Conservation (phyloP, 2,113 vertebrate species). For the Thalassarche chlororhynchos region DNA sequence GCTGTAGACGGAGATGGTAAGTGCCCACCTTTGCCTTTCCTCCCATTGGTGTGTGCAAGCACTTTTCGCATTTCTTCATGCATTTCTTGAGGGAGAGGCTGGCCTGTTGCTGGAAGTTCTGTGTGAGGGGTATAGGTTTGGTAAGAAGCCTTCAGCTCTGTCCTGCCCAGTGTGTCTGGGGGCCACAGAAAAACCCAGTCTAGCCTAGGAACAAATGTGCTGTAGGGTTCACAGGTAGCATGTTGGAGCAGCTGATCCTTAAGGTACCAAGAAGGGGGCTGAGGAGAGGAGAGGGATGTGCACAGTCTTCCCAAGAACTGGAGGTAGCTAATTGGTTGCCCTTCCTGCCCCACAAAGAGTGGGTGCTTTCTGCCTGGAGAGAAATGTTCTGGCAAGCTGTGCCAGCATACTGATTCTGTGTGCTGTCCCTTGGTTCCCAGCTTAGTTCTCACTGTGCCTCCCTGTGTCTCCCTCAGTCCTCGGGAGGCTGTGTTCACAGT, state of each 20-base stretch:
- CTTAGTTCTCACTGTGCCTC: background rate
- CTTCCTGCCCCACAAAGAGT: background rate
- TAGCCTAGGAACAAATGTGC: background rate
- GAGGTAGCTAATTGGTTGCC: background rate
- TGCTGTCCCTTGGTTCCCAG: background rate
- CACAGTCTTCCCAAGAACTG: background rate
- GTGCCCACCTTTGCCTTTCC: background rate
- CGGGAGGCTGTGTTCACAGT: background rate
- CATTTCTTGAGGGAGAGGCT: background rate
- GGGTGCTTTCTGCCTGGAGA: background rate
- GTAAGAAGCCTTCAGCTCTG: background rate
- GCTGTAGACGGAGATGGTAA: conserved; percentile 86
- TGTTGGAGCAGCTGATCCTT: background rate
- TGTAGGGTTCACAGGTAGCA: background rate
- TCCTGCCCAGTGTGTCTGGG: background rate
- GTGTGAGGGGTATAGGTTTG: background rate
- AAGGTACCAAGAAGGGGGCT: background rate
- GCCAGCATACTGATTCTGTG: background rate
- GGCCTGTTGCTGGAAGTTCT: background rate
- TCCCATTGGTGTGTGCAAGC: background rate
- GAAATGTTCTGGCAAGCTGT: background rate
- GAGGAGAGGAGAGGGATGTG: background rate
- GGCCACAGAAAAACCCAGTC: background rate
- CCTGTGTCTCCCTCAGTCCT: background rate
- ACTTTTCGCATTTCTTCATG: background rate